phyloP scores from a whole-genome alignment of 2,797 vertebrate species.

The Coluber constrictor region DNA sequence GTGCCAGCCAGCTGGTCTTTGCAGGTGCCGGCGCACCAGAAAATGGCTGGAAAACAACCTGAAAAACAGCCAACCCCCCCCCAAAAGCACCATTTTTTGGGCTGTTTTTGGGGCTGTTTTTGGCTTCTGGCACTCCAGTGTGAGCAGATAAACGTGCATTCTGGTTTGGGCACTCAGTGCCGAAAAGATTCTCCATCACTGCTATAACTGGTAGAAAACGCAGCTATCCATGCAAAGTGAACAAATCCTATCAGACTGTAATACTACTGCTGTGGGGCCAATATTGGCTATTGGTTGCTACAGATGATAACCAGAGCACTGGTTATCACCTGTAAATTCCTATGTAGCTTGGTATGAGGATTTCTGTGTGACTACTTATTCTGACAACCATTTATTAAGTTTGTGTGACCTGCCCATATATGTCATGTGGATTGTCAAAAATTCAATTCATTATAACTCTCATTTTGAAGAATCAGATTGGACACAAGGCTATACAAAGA shows the following conservation, averaged over 20 bases:
- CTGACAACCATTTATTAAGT: not conserved
- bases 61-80: no score
- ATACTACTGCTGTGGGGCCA: not conserved
- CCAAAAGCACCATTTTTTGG: no score
- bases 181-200: no score
- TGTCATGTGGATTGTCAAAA: not conserved
- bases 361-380: not conserved
- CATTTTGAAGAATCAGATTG: not conserved
- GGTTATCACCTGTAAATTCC: not conserved
- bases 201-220: not conserved
- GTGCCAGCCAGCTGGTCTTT: no score
- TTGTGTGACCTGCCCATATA: not conserved
- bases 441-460: not conserved
- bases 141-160: no score
- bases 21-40: no score
- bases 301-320: not conserved
- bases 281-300: not conserved
- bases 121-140: no score
- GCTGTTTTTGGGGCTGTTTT: no score
- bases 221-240: not conserved
- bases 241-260: not conserved
- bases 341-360: not conserved
- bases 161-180: no score
- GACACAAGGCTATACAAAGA: not conserved
- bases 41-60: no score